Evolutionary conservation across 2,888 invertebrate genomes (phyloP).

Genomic region (Nephrotoma guestfalica): DNA sequence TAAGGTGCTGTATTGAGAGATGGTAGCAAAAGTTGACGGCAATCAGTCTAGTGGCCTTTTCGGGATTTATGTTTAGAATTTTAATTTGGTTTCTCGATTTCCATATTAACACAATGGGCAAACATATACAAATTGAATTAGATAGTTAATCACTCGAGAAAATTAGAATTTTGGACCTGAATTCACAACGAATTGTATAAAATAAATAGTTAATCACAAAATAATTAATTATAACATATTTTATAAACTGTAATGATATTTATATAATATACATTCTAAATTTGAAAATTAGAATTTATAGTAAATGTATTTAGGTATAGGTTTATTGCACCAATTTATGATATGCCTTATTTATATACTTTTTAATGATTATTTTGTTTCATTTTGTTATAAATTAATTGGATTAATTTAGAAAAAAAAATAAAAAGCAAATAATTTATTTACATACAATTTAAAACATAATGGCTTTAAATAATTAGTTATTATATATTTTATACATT

Average conservation of each 20-base stretch:
- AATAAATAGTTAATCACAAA: not conserved
- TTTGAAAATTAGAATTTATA: not conserved
- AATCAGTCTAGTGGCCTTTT: not conserved
- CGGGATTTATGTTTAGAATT: no score
- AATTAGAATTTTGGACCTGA: no score
- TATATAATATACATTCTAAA: not conserved
- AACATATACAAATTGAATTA: not conserved
- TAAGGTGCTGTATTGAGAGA: not conserved
- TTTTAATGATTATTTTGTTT: not conserved
- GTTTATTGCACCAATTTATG: not conserved
- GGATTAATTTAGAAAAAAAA: not conserved
- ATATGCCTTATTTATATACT: not conserved
- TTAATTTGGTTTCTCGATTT: no score
- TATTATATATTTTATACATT: not conserved
- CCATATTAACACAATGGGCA: not conserved
- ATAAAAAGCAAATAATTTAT: not conserved
- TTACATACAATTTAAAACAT: not conserved
- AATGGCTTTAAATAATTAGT: not conserved
- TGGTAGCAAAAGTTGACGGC: not conserved
- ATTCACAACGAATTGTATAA: no score
- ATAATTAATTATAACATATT: not conserved
- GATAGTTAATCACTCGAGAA: not conserved
- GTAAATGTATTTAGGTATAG: not conserved
- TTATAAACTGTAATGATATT: not conserved
- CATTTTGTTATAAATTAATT: not conserved